Evolutionary conservation across 1,140 invertebrate genomes (phyloP).

Genomic region (Drosophila bipectinata): DNA sequence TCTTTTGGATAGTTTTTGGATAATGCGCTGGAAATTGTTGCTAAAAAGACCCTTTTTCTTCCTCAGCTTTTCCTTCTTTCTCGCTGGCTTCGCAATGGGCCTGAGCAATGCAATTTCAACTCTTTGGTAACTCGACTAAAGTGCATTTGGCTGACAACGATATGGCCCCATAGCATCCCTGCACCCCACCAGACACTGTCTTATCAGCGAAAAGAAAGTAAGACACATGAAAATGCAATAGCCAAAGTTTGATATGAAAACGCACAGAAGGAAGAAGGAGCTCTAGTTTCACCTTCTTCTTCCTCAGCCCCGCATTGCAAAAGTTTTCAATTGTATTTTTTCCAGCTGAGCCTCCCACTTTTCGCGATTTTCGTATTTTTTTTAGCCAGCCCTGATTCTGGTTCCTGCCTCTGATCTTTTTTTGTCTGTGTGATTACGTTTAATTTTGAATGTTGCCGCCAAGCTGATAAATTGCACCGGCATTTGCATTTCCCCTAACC

Average conservation of each 20-base stretch:
- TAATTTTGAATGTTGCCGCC: conserved; percentile 67
- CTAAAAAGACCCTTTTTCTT: conserved; percentile 21
- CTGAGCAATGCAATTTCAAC: conserved; percentile 79
- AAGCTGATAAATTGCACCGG: conserved; percentile 61
- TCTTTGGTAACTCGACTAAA: conserved; percentile 79
- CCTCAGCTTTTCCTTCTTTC: background rate
- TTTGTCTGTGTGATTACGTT: conserved; percentile 62
- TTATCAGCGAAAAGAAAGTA: conserved; percentile 67
- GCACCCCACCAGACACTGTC: conserved; percentile 4
- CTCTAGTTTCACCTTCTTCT: background rate
- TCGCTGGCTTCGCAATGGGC: conserved; percentile 32
- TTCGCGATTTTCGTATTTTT: conserved; percentile 24
- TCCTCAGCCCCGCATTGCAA: conserved; percentile 66
- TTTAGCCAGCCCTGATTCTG: conserved; percentile 27
- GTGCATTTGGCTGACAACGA: conserved; percentile 74
- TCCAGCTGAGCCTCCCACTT: conserved; percentile 19
- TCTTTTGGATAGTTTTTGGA: conserved; percentile 24
- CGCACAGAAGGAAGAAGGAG: conserved; percentile 33
- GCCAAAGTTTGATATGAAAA: conserved; percentile 81
- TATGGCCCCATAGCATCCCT: conserved; percentile 6
- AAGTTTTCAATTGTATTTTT: conserved; percentile 80
- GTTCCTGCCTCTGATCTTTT: conserved; percentile 34
- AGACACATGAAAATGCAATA: conserved; percentile 82
- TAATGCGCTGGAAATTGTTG: conserved; percentile 79
- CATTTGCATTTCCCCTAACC: conserved; percentile 58